These are phyloP conservation scores for Prionace glauca DNA, from an alignment of 2,797 vertebrate species.

Conservation along the genomic window DNA sequence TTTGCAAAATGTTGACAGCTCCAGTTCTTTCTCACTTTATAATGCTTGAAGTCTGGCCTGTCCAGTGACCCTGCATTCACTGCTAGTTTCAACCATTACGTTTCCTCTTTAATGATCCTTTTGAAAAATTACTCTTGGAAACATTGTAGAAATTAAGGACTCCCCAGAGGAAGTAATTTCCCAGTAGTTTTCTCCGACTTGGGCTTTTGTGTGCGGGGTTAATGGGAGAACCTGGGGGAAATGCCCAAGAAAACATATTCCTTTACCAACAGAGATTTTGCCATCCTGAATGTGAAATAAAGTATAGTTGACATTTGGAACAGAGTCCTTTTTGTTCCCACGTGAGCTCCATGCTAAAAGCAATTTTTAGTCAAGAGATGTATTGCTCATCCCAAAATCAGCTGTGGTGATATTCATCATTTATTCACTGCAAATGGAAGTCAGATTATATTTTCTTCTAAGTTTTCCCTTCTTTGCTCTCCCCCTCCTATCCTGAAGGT, in stretches of 20 bases:
- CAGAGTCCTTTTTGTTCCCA: slow-evolving; percentile 6
- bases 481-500: background rate
- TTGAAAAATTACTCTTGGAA: background rate
- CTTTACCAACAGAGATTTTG: background rate
- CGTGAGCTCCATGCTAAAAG: background rate
- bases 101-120: background rate
- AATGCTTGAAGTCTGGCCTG: background rate
- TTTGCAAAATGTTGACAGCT: background rate
- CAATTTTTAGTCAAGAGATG: background rate
- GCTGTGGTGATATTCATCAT: no score
- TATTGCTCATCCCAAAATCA: background rate
- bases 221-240: background rate
- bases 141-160: background rate
- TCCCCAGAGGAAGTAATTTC: background rate
- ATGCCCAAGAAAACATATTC: background rate
- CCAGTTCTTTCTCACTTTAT: background rate
- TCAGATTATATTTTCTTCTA: background rate
- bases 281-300: background rate
- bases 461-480: background rate
- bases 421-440: background rate
- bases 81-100: background rate
- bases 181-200: background rate
- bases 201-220: background rate
- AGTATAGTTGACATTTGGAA: background rate
- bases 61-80: background rate